Base-by-base conservation (phyloP, 1,140 invertebrate species). In the Paracyclopina nana region DNA sequence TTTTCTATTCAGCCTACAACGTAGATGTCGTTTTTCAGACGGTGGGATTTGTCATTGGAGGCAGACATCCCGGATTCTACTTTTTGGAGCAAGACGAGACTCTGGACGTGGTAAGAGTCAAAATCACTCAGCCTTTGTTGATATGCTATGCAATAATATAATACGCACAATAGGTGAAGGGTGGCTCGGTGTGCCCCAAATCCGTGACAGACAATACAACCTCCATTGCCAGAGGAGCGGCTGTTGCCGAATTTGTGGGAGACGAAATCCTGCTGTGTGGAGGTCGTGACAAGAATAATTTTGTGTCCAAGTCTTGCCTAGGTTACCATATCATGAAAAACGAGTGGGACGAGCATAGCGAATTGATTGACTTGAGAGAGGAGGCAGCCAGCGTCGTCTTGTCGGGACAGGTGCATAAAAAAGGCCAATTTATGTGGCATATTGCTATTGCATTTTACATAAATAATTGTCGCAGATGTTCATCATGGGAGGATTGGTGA, bases 11-110 rank as follows among this genome's bases (percentile, higher is more conserved):
- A n/a, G n/a, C n/a, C n/a, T n/a, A n/a, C n/a, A n/a, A n/a, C n/a
- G n/a, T n/a, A n/a, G n/a, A n/a, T n/a, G n/a, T n/a, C n/a, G n/a
- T n/a, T n/a, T n/a, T n/a, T n/a, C n/a, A n/a, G n/a, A n/a, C 22
- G 12, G 50, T 52, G 22, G 50, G 16, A 6, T 26, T 52, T 11
- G 41, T 52, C 6, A 27, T 27, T 6, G 50, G 24, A 27, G 50
- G 50, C 18, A 14, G 50, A 11, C 50, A 52, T 52, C 50, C 50
- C 20, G 50, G 50, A 20, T 41, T 45, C 43, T 52, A 52, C 31
- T 52, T 46, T 22, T 9, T 52, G 25, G 31, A 52, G 8, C 22
- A 40, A 12, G 50, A 42, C 16, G 14, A 44, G 8, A 43, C 34
- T 26, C 43, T 20, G 11, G 50, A 52, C 6, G 26, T 52, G 42